Evolutionary conservation across 2,113 vertebrate genomes (phyloP).

Genomic region (Leptobrachium leishanense): DNA sequence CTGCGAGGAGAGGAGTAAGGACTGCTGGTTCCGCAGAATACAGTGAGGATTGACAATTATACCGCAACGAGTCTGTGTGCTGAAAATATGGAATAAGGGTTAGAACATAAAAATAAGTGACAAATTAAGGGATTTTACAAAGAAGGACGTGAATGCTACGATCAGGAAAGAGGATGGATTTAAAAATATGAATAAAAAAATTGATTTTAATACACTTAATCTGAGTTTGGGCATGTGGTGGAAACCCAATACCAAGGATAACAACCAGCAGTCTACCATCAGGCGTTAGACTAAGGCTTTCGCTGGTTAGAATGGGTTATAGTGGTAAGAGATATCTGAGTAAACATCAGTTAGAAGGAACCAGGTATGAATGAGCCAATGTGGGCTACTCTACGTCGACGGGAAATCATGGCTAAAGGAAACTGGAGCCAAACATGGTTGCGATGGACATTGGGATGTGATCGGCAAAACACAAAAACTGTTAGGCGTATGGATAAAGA

Average conservation of each 20-base stretch:
- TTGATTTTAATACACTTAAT: neutral
- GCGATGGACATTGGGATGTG: neutral
- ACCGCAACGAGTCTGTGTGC: neutral
- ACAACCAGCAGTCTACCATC: too few relatives aligned
- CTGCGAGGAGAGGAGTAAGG: neutral
- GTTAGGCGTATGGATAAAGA: neutral
- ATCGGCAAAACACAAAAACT: neutral
- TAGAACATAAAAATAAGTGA: neutral
- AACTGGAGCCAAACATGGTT: too few relatives aligned
- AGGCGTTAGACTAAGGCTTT: too few relatives aligned
- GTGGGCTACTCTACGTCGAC: too few relatives aligned
- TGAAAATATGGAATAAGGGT: neutral
- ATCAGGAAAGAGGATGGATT: neutral
- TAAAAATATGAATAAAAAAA: neutral
- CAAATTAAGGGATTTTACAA: too few relatives aligned
- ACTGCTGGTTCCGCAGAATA: conserved; percentile 18
- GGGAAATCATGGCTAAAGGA: too few relatives aligned
- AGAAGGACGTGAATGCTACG: neutral
- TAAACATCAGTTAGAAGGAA: too few relatives aligned
- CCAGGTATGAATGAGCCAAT: too few relatives aligned
- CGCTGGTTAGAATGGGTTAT: too few relatives aligned
- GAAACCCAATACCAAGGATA: neutral
- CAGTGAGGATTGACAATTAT: conserved; percentile 7
- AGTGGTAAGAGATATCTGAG: too few relatives aligned
- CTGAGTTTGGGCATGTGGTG: neutral